These are phyloP conservation scores for Lasioglossum malachurum DNA, from an alignment of 2,888 invertebrate species.

Conservation along the genomic window DNA sequence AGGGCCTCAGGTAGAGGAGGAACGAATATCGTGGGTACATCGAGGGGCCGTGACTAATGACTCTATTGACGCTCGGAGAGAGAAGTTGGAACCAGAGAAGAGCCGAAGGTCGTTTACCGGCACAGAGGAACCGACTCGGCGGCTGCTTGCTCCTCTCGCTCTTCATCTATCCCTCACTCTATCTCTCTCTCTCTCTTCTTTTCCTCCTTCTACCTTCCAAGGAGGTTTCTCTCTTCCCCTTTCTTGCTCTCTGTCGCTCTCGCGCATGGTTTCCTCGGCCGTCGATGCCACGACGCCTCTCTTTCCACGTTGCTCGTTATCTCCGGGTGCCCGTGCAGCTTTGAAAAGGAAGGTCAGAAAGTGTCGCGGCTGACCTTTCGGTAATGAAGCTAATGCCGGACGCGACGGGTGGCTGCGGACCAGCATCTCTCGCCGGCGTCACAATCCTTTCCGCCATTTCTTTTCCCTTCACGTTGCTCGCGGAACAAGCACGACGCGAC, in stretches of 20 bases:
- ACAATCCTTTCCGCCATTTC: background rate
- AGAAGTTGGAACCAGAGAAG: conserved; percentile 68
- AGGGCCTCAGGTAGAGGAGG: conserved; percentile 68
- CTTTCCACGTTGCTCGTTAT: conserved; percentile 55
- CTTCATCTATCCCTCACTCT: conserved; percentile 3
- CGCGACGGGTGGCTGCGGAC: conserved; percentile 56
- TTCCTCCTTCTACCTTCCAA: too few relatives aligned
- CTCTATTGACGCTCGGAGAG: conserved; percentile 78
- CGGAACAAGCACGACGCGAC: background rate
- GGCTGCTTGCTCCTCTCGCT: background rate
- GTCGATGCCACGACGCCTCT: conserved; percentile 30
- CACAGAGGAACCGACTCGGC: conserved; percentile 63
- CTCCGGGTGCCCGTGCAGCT: conserved; percentile 46
- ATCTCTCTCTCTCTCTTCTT: background rate
- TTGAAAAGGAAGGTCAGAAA: conserved; percentile 59
- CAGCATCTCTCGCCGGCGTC: conserved; percentile 37
- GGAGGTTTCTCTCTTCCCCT: background rate
- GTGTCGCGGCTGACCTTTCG: conserved; percentile 64
- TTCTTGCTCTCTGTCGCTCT: background rate
- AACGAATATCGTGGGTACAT: conserved; percentile 76
- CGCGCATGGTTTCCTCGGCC: conserved; percentile 13
- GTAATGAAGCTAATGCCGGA: conserved; percentile 64
- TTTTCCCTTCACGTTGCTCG: background rate
- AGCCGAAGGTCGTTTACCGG: conserved; percentile 74
- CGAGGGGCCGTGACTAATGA: conserved; percentile 80